phyloP scores from a whole-genome alignment of 2,113 vertebrate genomes.

The Ramphastos sulfuratus region DNA sequence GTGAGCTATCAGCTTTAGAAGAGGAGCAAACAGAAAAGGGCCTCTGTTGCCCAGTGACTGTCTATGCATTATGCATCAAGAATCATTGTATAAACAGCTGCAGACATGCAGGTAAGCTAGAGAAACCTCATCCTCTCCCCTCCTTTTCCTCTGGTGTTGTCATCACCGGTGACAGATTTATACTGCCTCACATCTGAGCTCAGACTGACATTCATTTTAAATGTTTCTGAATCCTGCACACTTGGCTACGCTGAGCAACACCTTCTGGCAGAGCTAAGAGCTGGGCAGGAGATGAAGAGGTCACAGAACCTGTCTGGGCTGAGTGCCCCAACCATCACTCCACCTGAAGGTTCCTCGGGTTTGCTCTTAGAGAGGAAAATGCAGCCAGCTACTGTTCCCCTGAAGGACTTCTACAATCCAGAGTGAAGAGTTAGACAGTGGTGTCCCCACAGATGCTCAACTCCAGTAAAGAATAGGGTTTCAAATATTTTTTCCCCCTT shows the following conservation, averaged over 20 bases:
- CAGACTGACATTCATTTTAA: not conserved
- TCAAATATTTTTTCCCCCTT: not conserved
- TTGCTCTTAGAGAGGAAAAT: not conserved
- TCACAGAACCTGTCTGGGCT: not conserved
- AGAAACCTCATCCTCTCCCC: not conserved
- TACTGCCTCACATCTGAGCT: not conserved
- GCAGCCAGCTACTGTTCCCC: not conserved
- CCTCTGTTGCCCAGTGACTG: not conserved
- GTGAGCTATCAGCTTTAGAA: not conserved
- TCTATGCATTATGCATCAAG: not conserved
- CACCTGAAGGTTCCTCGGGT: not conserved
- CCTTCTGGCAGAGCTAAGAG: not conserved
- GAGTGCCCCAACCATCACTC: not conserved
- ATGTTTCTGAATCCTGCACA: not conserved
- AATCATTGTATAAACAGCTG: not conserved
- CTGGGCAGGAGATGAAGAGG: not conserved
- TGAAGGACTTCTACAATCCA: not conserved
- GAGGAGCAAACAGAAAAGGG: not conserved
- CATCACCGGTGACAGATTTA: not conserved
- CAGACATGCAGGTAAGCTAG: not conserved
- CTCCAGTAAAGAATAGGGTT: not conserved
- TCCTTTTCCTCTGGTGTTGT: not conserved
- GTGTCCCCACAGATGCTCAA: not conserved
- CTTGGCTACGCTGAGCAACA: not conserved
- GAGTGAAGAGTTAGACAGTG: not conserved